Base-by-base conservation (phyloP, 2,888 invertebrate species). In the Sesamia inferens region DNA sequence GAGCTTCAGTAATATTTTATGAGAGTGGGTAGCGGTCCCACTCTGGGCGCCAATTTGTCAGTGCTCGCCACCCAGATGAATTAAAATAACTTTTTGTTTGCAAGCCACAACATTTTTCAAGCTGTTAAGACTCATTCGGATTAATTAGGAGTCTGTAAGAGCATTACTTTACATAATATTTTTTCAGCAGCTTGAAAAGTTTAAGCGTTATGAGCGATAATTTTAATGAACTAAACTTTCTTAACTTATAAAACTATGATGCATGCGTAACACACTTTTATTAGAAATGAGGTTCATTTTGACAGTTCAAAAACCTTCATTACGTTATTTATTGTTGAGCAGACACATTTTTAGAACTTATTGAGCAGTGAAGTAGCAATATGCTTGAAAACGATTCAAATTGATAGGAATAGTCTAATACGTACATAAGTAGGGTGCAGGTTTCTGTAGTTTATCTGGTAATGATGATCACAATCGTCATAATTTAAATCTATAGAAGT, bases 21-120 rank as follows among this genome's bases (percentile, higher is more conserved):
- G 24, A 73, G 63, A 72, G 64, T 31, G 61, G 70, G 44, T 63
- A 54, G 74, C 59, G 64, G 72, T 83, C 66, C 82, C 85, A 79
- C 62, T 77, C 65, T 76, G 86, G 85, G 81, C 76, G 81, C 78
- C 86, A 82, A 76, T 86, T 81, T 79, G 79, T 83, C 82, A 79
- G 76, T 31, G 24, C 71, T 58, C 58, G 59, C 71, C 67, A 71
- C 68, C 68, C 42, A 79, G 71, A 82, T 82, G 68, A 85, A 85
- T 85, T 83, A 72, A 82, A 82, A 79, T 69, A 70, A 66, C 71
- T 76, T 85, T 79, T 74, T 68, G 24, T 82, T 74, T 64, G 47
- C 64, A 76, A 61, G 68, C 44, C 10, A 61, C 31, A 67, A 71
- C 74, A 69, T 84, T 78, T 77, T 84, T 71, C 70, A 57, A 47